These are phyloP conservation scores for Labeo calbasu DNA, from an alignment of 2,797 vertebrate genomes.

Conservation along the genomic window DNA sequence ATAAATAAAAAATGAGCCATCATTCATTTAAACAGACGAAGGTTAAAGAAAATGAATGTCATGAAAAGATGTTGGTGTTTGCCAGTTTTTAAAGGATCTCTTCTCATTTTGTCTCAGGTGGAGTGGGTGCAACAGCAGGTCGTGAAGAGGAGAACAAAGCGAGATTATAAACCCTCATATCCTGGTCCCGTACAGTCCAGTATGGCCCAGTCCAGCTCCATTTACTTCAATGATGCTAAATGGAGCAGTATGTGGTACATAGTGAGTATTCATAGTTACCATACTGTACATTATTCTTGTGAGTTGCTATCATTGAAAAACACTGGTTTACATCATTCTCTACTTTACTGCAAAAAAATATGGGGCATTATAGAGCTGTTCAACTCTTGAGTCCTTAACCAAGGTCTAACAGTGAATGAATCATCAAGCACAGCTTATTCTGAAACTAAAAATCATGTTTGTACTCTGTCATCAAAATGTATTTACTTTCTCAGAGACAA, in stretches of 20 bases:
- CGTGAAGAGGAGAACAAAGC: slow-evolving; percentile 94
- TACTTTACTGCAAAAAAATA: not conserved
- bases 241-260: slow-evolving; percentile 99
- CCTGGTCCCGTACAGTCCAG: slow-evolving; percentile 72
- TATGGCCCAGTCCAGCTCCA: slow-evolving; percentile 77
- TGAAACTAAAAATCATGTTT: not conserved
- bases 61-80: not conserved
- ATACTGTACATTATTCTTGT: not conserved
- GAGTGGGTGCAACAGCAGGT: slow-evolving; percentile 98
- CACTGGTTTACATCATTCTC: not conserved
- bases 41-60: not conserved
- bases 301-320: not conserved
- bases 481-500: not conserved
- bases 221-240: slow-evolving; percentile 97
- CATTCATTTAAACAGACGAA: not conserved
- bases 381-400: not conserved
- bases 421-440: not conserved
- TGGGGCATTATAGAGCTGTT: not conserved
- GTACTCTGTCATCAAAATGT: not conserved
- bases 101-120: slow-evolving; percentile 78
- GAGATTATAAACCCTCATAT: slow-evolving; percentile 90
- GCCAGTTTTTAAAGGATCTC: slow-evolving; percentile 1
- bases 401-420: slow-evolving; percentile 1
- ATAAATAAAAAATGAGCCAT: not conserved
- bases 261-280: slow-evolving; percentile 80